Evolutionary conservation across 2,797 vertebrate genomes (phyloP), one percentile per base, ranked within the genome.

Genomic region (Oryzias sinensis): DNA sequence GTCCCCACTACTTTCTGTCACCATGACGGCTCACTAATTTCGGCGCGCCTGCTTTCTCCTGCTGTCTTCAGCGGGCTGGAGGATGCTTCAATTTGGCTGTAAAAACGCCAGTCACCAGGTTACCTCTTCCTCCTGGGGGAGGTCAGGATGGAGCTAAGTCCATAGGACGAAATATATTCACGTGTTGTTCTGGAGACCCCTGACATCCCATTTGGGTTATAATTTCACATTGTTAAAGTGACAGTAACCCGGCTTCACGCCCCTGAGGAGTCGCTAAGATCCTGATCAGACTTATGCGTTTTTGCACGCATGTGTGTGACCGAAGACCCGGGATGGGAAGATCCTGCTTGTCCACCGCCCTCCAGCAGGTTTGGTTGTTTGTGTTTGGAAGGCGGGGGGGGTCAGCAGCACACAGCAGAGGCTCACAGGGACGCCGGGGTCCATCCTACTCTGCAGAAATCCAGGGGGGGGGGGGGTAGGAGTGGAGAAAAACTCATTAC

Each of bases 1-100:
- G 94, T 95, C 93, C 91, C 86, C 82, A 82, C 92, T 94, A 93
- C 93, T 94, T 95, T 95, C 95, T 93, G 93, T 93, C 92, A 94
- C 84, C 90, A 94, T 94, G 94, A 95, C 93, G 92, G 93, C 92
- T 94, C 93, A 93, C 95, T 95, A 94, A 96, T 95, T 96, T 95
- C 93, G 92, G 93, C 93, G 87, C 86, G 90, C 92, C 92, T 91
- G 93, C 93, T 91, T 94, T 93, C 92, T 84, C 82, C 74, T 74
- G 44, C 90, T 80, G 74, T 82, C 85, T 85, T 65, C 68, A 71
- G 75, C 72, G 33, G 68, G 68, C 77, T 73, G 70, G 56, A 46
- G 71, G 89, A 86, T n/a, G 84, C 90, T 90, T 92, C 94, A 92
- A 95, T 95, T 95, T 93, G 93, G 92, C 90, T 90, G 91, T 92